phyloP scores from a whole-genome alignment of 1,140 invertebrate genomes.

The Euschistus heros region DNA sequence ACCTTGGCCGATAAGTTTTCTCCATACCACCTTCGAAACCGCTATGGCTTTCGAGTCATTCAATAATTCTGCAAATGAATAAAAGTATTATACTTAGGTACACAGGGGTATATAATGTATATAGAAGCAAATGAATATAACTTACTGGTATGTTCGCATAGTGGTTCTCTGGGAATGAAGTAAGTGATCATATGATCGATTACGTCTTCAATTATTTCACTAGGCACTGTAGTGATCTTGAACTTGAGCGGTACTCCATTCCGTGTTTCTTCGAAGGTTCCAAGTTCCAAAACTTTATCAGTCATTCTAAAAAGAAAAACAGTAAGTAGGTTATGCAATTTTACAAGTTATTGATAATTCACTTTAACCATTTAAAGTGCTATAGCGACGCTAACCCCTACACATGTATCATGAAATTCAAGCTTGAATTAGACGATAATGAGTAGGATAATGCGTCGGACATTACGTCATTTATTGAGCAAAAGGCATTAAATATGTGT shows the following conservation, averaged over 20 bases:
- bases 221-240: not conserved
- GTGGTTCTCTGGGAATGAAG: slow-evolving; percentile 11
- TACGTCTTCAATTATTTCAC: not conserved
- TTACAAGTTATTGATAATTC: too few relatives aligned
- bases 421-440: too few relatives aligned
- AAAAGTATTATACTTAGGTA: too few relatives aligned
- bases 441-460: too few relatives aligned
- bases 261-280: not conserved
- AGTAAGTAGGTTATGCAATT: too few relatives aligned
- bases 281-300: not conserved
- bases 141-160: slow-evolving; percentile 1
- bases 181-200: not conserved
- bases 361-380: too few relatives aligned
- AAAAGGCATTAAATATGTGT: too few relatives aligned
- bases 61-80: slow-evolving; percentile 6
- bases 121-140: not conserved
- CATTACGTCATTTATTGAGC: too few relatives aligned
- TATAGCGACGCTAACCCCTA: too few relatives aligned
- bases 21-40: not conserved
- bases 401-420: too few relatives aligned
- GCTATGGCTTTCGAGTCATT: not conserved
- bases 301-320: not conserved
- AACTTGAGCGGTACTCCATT: not conserved
- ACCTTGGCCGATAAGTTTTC: not conserved
- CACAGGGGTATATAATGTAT: too few relatives aligned